A percentile compares a stretch with the other conserved stretches of the same genome.
phyloP scores from a whole-genome alignment of 2,113 vertebrate genomes.

The Pandion haliaetus region DNA sequence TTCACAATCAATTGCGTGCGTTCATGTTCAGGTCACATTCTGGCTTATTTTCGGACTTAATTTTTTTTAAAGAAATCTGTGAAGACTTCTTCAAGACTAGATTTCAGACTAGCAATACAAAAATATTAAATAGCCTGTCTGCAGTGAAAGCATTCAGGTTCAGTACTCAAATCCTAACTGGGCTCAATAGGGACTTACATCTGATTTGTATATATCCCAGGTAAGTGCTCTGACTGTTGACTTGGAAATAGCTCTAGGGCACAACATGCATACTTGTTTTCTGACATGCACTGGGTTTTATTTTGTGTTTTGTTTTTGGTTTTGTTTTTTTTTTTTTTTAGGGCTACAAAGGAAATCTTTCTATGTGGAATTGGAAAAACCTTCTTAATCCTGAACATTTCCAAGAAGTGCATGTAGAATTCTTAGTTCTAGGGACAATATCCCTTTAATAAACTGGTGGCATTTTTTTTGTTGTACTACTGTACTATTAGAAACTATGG shows the following conservation, averaged over 20 bases:
- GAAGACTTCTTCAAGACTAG: background rate
- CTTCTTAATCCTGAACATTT: background rate
- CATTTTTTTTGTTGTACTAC: background rate
- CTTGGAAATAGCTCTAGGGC: background rate
- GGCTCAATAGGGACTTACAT: background rate
- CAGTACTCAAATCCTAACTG: background rate
- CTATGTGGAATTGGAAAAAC: background rate
- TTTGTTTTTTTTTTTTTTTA: background rate
- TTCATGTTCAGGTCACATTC: background rate
- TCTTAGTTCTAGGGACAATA: background rate
- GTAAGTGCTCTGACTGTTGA: background rate
- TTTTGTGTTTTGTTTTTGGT: too few species aligned
- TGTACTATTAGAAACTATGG: background rate
- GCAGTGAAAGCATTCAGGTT: background rate
- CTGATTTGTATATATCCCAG: background rate
- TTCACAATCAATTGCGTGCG: background rate
- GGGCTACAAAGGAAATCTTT: background rate
- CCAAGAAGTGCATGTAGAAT: background rate
- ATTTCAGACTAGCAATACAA: background rate
- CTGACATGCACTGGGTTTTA: background rate
- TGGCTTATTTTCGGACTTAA: background rate
- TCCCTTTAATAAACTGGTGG: background rate
- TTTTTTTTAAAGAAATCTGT: background rate
- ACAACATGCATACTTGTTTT: background rate
- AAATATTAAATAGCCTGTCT: background rate